These are phyloP conservation scores for Mico argentatus DNA, from an alignment of 2,797 vertebrate species.

Conservation along the genomic window DNA sequence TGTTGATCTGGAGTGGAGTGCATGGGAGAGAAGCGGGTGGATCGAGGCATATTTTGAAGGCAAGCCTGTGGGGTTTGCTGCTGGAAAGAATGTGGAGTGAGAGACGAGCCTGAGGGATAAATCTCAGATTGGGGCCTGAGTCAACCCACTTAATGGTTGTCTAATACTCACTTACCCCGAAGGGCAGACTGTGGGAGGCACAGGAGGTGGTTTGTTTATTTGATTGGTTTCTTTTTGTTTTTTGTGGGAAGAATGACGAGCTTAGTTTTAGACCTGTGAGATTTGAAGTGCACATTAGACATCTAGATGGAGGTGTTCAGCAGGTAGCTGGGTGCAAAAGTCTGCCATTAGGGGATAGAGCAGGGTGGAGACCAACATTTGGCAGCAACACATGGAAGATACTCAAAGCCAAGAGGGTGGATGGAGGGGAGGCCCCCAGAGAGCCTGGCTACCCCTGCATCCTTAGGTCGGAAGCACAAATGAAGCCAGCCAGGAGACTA, in stretches of 20 bases:
- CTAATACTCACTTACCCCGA: not conserved
- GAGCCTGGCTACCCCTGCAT: not conserved
- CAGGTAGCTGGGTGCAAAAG: not conserved
- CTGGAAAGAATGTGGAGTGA: not conserved
- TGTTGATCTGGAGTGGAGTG: not conserved
- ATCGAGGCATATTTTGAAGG: not conserved
- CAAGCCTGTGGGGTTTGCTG: not conserved
- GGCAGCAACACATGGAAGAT: not conserved
- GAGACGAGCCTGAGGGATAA: not conserved
- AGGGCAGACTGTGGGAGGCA: not conserved
- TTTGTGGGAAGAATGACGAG: not conserved
- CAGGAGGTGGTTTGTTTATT: not conserved
- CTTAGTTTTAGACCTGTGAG: not conserved
- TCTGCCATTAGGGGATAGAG: rapidly evolving
- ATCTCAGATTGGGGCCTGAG: not conserved
- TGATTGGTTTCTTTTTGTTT: not conserved
- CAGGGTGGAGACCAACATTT: not conserved
- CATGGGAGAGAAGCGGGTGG: not conserved
- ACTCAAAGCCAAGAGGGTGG: not conserved
- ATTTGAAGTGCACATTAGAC: not conserved
- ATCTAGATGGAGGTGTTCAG: not conserved
- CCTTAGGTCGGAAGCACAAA: not conserved
- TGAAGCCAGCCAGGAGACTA: not conserved
- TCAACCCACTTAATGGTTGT: not conserved
- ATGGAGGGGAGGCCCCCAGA: no score